Evolutionary conservation across 2,113 vertebrate genomes (phyloP).

Genomic region (Petromus typicus): DNA sequence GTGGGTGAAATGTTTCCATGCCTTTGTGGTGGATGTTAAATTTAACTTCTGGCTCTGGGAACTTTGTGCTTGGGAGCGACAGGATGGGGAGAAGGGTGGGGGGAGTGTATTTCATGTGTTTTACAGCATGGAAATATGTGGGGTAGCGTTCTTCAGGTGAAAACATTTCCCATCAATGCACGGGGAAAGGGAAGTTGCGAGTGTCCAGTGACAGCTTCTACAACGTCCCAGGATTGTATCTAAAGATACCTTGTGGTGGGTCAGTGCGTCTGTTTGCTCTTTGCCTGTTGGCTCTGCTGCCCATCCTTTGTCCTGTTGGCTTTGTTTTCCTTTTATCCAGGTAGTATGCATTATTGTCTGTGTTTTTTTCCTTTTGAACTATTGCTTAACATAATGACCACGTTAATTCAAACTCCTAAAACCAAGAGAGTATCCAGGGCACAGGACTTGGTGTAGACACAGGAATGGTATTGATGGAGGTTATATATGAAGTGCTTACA

Average conservation of each 20-base stretch:
- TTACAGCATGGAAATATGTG: not conserved
- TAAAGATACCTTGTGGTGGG: not conserved
- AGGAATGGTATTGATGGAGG: not conserved
- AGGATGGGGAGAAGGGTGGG: not conserved
- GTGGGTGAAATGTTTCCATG: conserved; percentile 79
- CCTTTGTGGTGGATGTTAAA: conserved; percentile 78
- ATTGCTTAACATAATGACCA: not conserved
- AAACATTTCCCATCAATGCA: not conserved
- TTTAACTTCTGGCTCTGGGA: conserved; percentile 69
- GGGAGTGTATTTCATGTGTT: not conserved
- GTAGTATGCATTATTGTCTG: not conserved
- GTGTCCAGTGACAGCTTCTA: not conserved
- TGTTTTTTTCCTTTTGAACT: not conserved
- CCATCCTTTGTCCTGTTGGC: not conserved
- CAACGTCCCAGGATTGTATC: not conserved
- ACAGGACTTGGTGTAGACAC: not conserved
- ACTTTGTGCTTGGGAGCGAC: conserved; percentile 65
- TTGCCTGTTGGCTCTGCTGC: not conserved
- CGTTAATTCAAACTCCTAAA: conserved; percentile 41
- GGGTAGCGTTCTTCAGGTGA: not conserved
- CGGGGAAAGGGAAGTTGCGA: not conserved
- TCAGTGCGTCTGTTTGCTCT: not conserved
- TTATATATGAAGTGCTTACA: not conserved
- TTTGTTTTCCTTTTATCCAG: not conserved
- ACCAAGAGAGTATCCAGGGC: not conserved